Evolutionary conservation across 2,113 vertebrate genomes (phyloP), one percentile per base, ranked within the genome.

Genomic region (Scomber colias): DNA sequence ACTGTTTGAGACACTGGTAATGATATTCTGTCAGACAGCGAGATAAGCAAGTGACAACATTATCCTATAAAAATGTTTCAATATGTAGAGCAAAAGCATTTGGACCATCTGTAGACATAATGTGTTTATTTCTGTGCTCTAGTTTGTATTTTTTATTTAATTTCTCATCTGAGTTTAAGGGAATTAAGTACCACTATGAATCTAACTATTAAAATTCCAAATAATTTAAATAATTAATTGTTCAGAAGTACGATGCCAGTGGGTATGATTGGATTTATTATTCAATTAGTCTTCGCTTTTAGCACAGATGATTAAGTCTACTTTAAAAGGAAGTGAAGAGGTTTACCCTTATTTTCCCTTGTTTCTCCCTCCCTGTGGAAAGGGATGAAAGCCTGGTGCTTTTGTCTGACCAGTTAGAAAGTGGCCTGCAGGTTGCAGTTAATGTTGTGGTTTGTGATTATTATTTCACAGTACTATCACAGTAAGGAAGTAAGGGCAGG

Each of bases 1-100:
- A 55, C 84, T 71, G 75, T 67, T 49, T 79, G 63, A 84, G 71
- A 79, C 68, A 56, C 56, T 3, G 53, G 82, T 83, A 77, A 81
- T 73, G 71, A 74, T 19, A 59, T 61, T 51, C 30, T 79, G 75
- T 75, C 66, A 44, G 27, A 62, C 30, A 59, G 66, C 11, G 48
- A 84, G 83, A 89, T 78, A 81, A 30, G n/a, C n/a, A 13, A 79
- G 49, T 30, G 57, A 51, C 24, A 48, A 62, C 35, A 40, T 40
- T 40, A 40, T 40, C 35, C 35, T 40, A 40, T 40, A 17, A 17
- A 27, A 51, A 2, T 10, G 11, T 55, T 0, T 51, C 24, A 40
- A n/a, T 66, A 44, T 13, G 17, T 24, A 55, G n/a, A 45, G 19
- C n/a, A 50, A 45, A 76, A 79, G 13, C 27, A 55, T 59, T 40